Base-by-base conservation (phyloP, 2,113 vertebrate genomes). In the Tetrao urogallus region DNA sequence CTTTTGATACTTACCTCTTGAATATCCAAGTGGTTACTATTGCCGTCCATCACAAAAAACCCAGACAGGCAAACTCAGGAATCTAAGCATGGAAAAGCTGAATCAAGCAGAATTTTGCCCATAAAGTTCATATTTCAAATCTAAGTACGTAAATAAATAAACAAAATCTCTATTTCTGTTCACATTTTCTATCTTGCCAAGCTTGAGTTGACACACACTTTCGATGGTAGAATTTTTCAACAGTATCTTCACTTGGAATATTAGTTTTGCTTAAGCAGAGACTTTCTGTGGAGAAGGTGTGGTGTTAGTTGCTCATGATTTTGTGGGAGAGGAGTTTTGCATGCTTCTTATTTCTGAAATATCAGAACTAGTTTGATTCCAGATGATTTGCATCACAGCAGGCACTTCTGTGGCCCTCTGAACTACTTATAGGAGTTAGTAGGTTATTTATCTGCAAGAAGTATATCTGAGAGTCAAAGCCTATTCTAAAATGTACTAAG, bases 351-450 rank as follows among this genome's bases (percentile, higher is more conserved):
- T 61, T 82, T 86, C 40, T 72, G 34, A 84, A 90, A n/a, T 42
- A 52, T 6, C 19, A 81, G 24, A 25, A 82, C 9, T 61, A 80
- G 24, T 3, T 65, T 10, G 8, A 28, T 57, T 75, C 13, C 73
- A 90, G 52, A 82, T 81, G 52, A 82, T 83, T 84, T 93, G 83
- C 76, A 84, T 79, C 71, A 71, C 43, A 93, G 50, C 12, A 91
- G 27, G 34, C 7, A 40, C 8, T 94, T 88, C 3, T 20, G 45
- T n/a, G 40, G 11, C 84, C 14, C 66, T 89, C 63, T 85, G 50
- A 4, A 40, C 56, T 95, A 92, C 79, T 92, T 91, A 85, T 19
- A 89, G 32, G 45, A 90, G 56, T 81, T 60, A 25, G 50, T 4
- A 77, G 76, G 58, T 91, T 14, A 61, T 28, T 92, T 56, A 27